Conservation (phyloP, 1,140 invertebrate species). For the Batillaria attramentaria region DNA sequence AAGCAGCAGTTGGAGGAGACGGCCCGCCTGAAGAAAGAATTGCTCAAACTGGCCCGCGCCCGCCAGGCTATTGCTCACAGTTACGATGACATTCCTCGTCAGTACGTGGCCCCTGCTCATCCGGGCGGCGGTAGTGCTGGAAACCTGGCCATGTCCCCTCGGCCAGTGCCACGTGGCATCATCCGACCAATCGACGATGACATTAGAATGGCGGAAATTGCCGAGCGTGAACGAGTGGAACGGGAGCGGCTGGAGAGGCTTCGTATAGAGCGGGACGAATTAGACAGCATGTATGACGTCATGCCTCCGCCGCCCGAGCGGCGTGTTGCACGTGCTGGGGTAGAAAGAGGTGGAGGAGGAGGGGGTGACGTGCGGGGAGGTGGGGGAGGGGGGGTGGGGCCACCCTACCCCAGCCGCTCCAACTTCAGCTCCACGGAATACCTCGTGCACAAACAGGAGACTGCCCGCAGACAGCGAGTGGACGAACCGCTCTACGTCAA, state of each 20-base stretch:
- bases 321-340: neutral
- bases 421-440: constrained; percentile 70
- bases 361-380: neutral
- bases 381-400: neutral
- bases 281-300: constrained; percentile 28
- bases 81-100: constrained; percentile 64
- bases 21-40: constrained; percentile 76
- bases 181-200: constrained; percentile 67
- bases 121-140: neutral
- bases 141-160: constrained; percentile 40
- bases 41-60: constrained; percentile 69
- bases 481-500: constrained; percentile 44
- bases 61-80: constrained; percentile 61
- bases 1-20: constrained; percentile 79
- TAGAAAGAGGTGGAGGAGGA: neutral
- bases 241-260: neutral
- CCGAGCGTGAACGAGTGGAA: constrained; percentile 17
- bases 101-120: constrained; percentile 38
- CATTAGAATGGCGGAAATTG: constrained; percentile 37
- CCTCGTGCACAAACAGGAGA: constrained; percentile 64
- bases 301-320: constrained; percentile 6
- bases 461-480: constrained; percentile 48
- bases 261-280: constrained; percentile 29
- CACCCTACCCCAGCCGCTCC: constrained; percentile 22
- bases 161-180: constrained; percentile 71